Conservation (phyloP, 2,888 invertebrate species). For the Onthophagus sagittarius region DNA sequence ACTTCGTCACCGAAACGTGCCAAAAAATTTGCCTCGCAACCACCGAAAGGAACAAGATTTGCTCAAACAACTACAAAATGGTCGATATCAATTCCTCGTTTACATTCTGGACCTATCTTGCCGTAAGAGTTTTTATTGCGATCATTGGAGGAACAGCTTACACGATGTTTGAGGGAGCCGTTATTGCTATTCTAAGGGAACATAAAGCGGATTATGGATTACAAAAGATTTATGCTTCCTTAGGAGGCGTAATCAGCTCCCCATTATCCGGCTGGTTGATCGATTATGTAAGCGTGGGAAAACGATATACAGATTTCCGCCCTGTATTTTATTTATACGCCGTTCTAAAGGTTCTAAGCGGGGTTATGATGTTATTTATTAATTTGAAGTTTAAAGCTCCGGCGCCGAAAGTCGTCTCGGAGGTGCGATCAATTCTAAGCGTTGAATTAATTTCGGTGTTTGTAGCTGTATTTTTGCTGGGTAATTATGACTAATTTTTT, state of each 20-base stretch:
- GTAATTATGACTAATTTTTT: constrained; percentile 50
- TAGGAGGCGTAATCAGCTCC: constrained; percentile 77
- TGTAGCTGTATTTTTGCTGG: constrained; percentile 67
- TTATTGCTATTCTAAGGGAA: constrained; percentile 69
- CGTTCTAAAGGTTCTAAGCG: constrained; percentile 63
- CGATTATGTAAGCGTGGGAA: constrained; percentile 67
- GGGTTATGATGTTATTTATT: constrained; percentile 65
- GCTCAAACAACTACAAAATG: constrained; percentile 57
- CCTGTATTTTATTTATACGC: constrained; percentile 78
- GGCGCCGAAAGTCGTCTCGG: constrained; percentile 64
- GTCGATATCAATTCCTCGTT: constrained; percentile 61
- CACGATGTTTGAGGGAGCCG: constrained; percentile 78
- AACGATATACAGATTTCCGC: constrained; percentile 69
- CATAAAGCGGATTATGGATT: constrained; percentile 75
- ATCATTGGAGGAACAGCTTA: constrained; percentile 72
- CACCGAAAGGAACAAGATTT: constrained; percentile 55
- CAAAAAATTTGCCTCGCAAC: constrained; percentile 56
- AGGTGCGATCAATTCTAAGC: constrained; percentile 65
- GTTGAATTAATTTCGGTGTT: constrained; percentile 70
- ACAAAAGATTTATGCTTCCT: constrained; percentile 70
- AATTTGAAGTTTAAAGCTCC: constrained; percentile 74
- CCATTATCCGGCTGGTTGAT: constrained; percentile 71
- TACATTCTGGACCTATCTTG: constrained; percentile 71
- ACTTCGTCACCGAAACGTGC: constrained; percentile 47
- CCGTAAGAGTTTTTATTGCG: constrained; percentile 59